A percentile compares a stretch with the other conserved stretches of the same genome.
Conservation (phyloP, 2,797 vertebrate species). For the Adrianichthys oophorus region DNA sequence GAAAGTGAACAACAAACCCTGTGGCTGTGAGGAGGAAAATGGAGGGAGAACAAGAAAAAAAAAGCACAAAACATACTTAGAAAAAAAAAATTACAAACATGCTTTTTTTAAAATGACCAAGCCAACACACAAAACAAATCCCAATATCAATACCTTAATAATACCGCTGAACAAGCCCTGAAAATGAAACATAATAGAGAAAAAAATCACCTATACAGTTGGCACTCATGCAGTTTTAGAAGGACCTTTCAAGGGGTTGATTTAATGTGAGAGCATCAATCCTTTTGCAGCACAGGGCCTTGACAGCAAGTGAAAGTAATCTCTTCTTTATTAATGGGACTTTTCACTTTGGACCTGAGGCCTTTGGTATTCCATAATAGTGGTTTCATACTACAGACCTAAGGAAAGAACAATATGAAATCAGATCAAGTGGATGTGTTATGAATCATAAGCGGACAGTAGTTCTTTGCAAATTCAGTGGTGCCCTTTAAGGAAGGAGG, state of each 20-base stretch:
- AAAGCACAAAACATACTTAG: slow-evolving; percentile 1
- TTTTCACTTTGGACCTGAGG: slow-evolving; percentile 71
- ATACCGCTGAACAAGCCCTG: slow-evolving; percentile 45
- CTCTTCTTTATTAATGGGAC: slow-evolving; percentile 79
- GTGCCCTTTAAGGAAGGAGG: slow-evolving; percentile 15
- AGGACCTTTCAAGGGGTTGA: slow-evolving; percentile 71
- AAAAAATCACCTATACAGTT: slow-evolving; percentile 55
- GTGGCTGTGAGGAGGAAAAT: slow-evolving; percentile 50
- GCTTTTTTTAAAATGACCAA: slow-evolving; percentile 39
- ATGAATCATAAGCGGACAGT: slow-evolving; percentile 59
- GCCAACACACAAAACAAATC: slow-evolving; percentile 45
- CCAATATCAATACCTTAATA: slow-evolving; percentile 48
- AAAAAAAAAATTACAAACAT: slow-evolving; percentile 27
- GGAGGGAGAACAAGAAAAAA: slow-evolving; percentile 16
- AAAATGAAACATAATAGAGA: slow-evolving; percentile 57
- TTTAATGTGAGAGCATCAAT: slow-evolving; percentile 75
- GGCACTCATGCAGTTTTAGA: slow-evolving; percentile 59
- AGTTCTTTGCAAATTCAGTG: slow-evolving; percentile 39
- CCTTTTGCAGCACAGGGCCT: slow-evolving; percentile 62
- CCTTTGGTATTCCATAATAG: slow-evolving; percentile 71
- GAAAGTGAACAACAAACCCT: slow-evolving; percentile 73
- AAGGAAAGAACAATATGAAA: slow-evolving; percentile 72
- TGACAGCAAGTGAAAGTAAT: slow-evolving; percentile 76
- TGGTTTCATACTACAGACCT: slow-evolving; percentile 54
- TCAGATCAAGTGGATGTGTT: slow-evolving; percentile 62